Percentiles rank a stretch among this genome's conserved stretches.
Conservation (phyloP, 2,113 vertebrate species). For the Opisthocomus hoazin region DNA sequence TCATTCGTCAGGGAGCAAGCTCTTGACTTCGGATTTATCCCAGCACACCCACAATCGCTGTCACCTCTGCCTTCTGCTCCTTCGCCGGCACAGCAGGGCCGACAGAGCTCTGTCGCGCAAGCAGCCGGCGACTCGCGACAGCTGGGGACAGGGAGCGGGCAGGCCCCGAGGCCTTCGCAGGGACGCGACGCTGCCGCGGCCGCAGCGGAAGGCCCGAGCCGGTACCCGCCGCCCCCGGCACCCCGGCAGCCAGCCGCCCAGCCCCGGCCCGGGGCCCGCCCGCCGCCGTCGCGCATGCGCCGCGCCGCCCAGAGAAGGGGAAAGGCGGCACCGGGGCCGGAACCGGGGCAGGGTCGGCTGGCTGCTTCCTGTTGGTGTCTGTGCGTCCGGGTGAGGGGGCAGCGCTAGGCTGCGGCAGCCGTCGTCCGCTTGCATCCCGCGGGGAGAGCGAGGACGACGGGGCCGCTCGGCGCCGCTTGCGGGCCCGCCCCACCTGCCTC, state of each 20-base stretch:
- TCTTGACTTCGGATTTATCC: not conserved
- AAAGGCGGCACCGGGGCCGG: not conserved
- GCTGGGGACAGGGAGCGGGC: too few relatives aligned
- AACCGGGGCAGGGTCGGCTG: fast-evolving
- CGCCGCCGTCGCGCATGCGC: not conserved
- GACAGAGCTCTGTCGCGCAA: fast-evolving
- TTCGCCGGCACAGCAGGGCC: fast-evolving
- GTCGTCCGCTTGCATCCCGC: fast-evolving
- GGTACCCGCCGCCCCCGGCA: not conserved
- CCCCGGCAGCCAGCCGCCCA: too few relatives aligned
- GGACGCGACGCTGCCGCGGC: fast-evolving
- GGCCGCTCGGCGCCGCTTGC: fast-evolving
- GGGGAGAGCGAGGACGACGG: fast-evolving
- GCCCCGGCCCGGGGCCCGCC: too few relatives aligned
- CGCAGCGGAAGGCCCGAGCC: fast-evolving
- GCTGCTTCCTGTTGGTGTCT: not conserved
- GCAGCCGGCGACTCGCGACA: fast-evolving
- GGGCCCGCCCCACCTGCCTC: too few relatives aligned
- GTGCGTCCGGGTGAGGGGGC: not conserved
- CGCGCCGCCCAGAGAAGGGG: not conserved
- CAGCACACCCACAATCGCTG: too few relatives aligned
- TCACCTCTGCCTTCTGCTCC: not conserved
- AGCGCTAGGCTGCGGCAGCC: fast-evolving
- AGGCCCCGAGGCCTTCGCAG: fast-evolving
- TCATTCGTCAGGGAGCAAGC: not conserved